These are phyloP conservation scores for Drosophila eugracilis DNA, from an alignment of 1,140 invertebrate genomes.

Conservation along the genomic window DNA sequence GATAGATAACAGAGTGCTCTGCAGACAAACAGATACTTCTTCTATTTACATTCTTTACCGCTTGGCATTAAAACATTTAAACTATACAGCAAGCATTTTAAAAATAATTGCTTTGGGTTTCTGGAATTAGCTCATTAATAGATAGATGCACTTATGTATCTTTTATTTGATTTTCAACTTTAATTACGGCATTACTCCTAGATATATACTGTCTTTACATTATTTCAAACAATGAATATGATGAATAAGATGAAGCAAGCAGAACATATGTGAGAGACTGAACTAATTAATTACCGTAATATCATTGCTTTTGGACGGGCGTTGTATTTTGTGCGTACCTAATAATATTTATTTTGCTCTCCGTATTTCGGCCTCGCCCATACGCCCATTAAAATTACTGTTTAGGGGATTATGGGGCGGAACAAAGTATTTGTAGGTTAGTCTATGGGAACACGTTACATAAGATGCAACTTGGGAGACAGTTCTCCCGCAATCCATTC, in stretches of 20 bases:
- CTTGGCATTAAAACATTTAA: not conserved
- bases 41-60: constrained; percentile 24
- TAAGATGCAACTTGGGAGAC: constrained; percentile 37
- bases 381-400: not conserved
- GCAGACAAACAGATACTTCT: constrained; percentile 2
- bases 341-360: constrained; percentile 12
- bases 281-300: not conserved
- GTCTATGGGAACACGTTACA: constrained; percentile 32
- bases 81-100: not conserved
- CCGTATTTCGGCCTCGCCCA: constrained; percentile 15
- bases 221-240: not conserved
- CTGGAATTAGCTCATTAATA: not conserved
- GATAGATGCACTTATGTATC: not conserved
- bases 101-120: not conserved
- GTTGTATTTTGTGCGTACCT: constrained; percentile 4
- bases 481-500: constrained; percentile 7
- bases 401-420: not conserved
- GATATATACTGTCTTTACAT: not conserved
- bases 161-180: not conserved
- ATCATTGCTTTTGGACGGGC: not conserved
- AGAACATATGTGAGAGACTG: not conserved
- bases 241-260: not conserved
- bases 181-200: not conserved
- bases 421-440: constrained; percentile 26
- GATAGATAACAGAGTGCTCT: constrained; percentile 16